These are phyloP conservation scores for Trichogramma pretiosum DNA, from an alignment of 1,140 invertebrate genomes.

Conservation along the genomic window DNA sequence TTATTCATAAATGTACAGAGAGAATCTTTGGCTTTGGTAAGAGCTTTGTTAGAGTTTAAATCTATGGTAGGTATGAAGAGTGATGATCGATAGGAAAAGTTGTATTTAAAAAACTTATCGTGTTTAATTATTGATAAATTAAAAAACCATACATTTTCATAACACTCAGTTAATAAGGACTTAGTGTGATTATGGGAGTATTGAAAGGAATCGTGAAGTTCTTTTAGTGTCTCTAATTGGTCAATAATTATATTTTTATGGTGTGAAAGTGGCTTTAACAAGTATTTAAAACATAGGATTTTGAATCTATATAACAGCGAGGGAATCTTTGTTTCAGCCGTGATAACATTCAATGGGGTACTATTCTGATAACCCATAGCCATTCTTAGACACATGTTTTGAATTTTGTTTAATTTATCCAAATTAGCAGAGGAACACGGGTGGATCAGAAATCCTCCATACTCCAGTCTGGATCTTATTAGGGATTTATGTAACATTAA, in stretches of 20 bases:
- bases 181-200: not conserved
- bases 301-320: not conserved
- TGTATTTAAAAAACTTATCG: not conserved
- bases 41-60: not conserved
- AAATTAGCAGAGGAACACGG: not conserved
- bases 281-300: not conserved
- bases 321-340: not conserved
- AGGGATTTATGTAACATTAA: conserved; percentile 14
- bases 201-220: not conserved
- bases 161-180: not conserved
- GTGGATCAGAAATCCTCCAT: conserved; percentile 1
- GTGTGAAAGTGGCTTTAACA: not conserved
- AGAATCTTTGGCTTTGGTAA: not conserved
- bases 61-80: not conserved
- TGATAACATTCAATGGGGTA: not conserved
- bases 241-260: not conserved
- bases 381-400: not conserved
- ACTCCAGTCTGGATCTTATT: conserved; percentile 21
- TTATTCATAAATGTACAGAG: not conserved
- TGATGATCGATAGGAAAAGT: not conserved
- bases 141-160: not conserved
- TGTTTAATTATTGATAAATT: not conserved
- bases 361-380: not conserved
- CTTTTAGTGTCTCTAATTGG: not conserved
- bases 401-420: not conserved